These are phyloP conservation scores for Dynastes tityus DNA, from an alignment of 2,888 invertebrate species.

Conservation along the genomic window DNA sequence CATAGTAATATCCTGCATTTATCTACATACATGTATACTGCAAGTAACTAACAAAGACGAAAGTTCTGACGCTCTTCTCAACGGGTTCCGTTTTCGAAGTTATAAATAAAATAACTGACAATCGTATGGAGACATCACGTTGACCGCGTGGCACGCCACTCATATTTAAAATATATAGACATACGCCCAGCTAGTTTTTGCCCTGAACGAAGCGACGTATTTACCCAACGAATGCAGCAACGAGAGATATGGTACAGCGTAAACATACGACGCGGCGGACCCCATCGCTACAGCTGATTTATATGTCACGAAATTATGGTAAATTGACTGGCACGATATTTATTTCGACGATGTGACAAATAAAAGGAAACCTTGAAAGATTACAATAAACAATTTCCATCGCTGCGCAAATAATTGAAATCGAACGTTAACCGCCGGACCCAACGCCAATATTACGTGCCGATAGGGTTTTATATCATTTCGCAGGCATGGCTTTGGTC, in stretches of 20 bases:
- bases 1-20: too few species aligned
- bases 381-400: constrained; percentile 33
- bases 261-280: background rate
- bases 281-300: constrained; percentile 24
- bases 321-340: constrained; percentile 37
- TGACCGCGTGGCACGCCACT: constrained; percentile 29
- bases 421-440: background rate
- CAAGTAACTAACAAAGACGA: too few species aligned
- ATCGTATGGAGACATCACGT: constrained; percentile 39
- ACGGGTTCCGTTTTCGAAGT: constrained; percentile 4
- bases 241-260: background rate
- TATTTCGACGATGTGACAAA: constrained; percentile 33
- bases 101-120: constrained; percentile 43
- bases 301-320: constrained; percentile 41
- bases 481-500: too few species aligned
- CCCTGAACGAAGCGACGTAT: too few species aligned
- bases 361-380: constrained; percentile 37
- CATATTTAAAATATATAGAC: constrained; percentile 38
- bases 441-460: too few species aligned
- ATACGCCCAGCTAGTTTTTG: constrained; percentile 17
- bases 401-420: constrained; percentile 15
- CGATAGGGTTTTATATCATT: too few species aligned
- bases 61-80: too few species aligned
- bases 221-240: background rate
- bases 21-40: too few species aligned